Conservation (phyloP, 1,140 invertebrate species). For the Megalopta genalis region DNA sequence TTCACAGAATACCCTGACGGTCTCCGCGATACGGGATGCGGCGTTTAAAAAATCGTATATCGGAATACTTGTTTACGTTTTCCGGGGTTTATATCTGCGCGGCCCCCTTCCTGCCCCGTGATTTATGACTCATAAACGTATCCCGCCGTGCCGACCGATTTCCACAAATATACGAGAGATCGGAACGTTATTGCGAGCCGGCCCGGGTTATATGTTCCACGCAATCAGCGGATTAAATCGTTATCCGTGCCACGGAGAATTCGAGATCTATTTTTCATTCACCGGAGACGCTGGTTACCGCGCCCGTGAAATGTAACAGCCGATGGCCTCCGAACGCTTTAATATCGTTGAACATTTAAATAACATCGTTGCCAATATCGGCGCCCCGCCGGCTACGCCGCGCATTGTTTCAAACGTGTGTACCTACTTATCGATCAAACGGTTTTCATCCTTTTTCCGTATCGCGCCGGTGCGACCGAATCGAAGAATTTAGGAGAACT, state of each 20-base stretch:
- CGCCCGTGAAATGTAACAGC: neutral
- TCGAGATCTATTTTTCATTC: slow-evolving; percentile 40
- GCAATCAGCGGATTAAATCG: slow-evolving; percentile 50
- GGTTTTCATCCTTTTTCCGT: too few species aligned
- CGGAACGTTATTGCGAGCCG: slow-evolving; percentile 36
- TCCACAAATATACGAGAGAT: slow-evolving; percentile 44
- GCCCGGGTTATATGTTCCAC: slow-evolving; percentile 28
- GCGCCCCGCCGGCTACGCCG: too few species aligned
- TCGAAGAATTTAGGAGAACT: too few species aligned
- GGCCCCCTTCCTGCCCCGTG: neutral
- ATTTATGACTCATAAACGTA: slow-evolving; percentile 48
- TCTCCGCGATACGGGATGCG: neutral
- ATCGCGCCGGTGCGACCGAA: too few species aligned
- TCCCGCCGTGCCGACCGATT: slow-evolving; percentile 40
- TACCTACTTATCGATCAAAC: too few species aligned
- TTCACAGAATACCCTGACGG: neutral
- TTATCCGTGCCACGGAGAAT: slow-evolving; percentile 23
- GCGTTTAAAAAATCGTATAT: slow-evolving; percentile 37
- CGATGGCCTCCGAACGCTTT: neutral
- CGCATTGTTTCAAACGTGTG: too few species aligned
- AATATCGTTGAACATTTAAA: slow-evolving; percentile 5
- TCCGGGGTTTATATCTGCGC: slow-evolving; percentile 25
- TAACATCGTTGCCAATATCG: neutral
- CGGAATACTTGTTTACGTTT: slow-evolving; percentile 41
- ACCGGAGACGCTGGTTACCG: slow-evolving; percentile 21